Percentiles rank a stretch among this genome's conserved stretches.
Evolutionary conservation across 2,888 invertebrate species (phyloP).

Genomic region (Callyntrura sp.): DNA sequence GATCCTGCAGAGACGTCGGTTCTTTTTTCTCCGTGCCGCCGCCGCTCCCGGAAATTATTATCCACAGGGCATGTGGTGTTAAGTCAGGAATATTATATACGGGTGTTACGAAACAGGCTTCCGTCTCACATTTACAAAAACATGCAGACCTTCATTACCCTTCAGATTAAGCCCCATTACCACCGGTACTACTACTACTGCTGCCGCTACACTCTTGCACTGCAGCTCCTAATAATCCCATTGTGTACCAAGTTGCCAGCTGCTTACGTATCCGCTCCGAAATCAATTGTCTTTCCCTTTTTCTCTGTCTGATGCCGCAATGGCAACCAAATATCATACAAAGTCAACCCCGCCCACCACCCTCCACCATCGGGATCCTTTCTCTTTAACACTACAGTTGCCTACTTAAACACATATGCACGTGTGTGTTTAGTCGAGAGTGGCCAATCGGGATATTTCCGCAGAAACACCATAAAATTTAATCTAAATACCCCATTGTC

Average conservation of each 20-base stretch:
- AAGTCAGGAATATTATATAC: not conserved
- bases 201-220: not conserved
- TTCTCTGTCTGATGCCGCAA: not conserved
- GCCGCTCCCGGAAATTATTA: constrained; percentile 15
- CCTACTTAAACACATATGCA: too few relatives aligned
- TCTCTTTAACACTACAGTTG: not conserved
- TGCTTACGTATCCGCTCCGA: not conserved
- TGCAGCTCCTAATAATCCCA: constrained; percentile 9
- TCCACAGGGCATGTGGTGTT: not conserved
- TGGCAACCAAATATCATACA: not conserved
- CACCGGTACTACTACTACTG: not conserved
- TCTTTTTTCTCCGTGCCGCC: not conserved
- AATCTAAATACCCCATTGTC: constrained; percentile 33
- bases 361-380: not conserved
- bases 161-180: not conserved
- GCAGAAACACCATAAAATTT: constrained; percentile 7
- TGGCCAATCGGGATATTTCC: not conserved
- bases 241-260: not conserved
- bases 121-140: too few relatives aligned
- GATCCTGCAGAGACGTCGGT: constrained; percentile 2
- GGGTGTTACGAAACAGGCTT: too few relatives aligned
- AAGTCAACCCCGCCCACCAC: not conserved
- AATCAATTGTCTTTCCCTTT: constrained; percentile 6
- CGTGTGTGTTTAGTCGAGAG: not conserved
- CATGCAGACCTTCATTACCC: constrained; percentile 6